Evolutionary conservation across 2,797 vertebrate genomes (phyloP), one percentile per base, ranked within the genome.

Genomic region (Corythornis leucogaster): DNA sequence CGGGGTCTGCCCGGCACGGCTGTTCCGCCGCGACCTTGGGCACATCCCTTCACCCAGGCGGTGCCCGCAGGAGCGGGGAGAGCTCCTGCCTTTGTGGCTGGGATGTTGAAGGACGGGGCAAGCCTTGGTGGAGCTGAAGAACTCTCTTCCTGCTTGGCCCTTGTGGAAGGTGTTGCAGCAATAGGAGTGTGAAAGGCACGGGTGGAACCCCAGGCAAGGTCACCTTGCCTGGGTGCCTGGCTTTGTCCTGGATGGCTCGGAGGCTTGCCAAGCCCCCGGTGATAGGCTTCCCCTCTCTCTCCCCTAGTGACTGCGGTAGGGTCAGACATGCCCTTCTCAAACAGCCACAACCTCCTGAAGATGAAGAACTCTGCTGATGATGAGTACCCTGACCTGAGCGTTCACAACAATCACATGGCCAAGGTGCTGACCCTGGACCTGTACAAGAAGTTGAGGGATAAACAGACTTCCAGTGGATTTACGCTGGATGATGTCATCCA

Each of bases 351-450:
- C 97, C 82, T 98, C 77, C 15, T 98, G 97, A 99, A 99, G 98
- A 95, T 98, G 98, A 99, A 99, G 64, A 97, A 88, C 94, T 12
- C 90, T 3, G 92, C 96, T 0, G 98, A 97, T 2, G 96, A 98
- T 19, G 99, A 99, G 97, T 99, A 94, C 92, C 99, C 99, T 1
- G 99, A 99, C 97, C 98, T 99, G 93, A 98, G 96, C 92, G 58
- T 85, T 85, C 99, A 99, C 98, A 99, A 99, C 98, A 99, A 99
- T 93, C 98, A 99, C 90, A 99, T 99, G 99, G 98, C 99, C 87
- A 99, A 99, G 93, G 89, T 99, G 87, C 97, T 99, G 96, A 99
- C 98, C 80, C 91, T 43, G n/a, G 98, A 97, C 9, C 91, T 99
- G 92, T 99, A 99, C 94, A 96, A 97, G 54, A 96, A 97, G 55